Conservation (phyloP, 2,113 vertebrate species). For the Tenebrosternarchus preto region DNA sequence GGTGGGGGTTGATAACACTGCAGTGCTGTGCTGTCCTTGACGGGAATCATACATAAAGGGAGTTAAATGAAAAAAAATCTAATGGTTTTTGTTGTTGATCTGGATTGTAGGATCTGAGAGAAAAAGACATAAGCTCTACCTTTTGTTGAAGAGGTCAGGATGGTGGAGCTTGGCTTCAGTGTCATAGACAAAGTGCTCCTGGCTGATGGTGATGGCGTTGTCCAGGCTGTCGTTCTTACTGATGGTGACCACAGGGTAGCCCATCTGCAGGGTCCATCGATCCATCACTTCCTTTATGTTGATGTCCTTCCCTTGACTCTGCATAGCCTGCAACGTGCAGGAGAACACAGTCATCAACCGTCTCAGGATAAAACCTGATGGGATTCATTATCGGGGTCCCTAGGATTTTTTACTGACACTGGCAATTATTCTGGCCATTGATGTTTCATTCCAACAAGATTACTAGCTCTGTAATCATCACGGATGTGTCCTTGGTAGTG, state of each 20-base stretch:
- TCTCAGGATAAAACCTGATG: not conserved
- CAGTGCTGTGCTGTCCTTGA: no score
- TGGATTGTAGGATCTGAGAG: no score
- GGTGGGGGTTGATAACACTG: no score
- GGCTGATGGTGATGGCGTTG: slow-evolving; percentile 80
- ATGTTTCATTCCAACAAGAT: not conserved
- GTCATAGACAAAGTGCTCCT: slow-evolving; percentile 93
- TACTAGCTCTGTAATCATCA: not conserved
- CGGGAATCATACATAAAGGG: not conserved
- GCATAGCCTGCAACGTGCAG: slow-evolving; percentile 80
- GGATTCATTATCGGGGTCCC: not conserved
- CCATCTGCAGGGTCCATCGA: slow-evolving; percentile 97
- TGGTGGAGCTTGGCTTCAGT: slow-evolving; percentile 76
- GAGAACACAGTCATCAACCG: not conserved
- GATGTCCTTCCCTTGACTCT: slow-evolving; percentile 87
- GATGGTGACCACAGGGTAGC: slow-evolving; percentile 94
- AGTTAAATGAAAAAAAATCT: not conserved
- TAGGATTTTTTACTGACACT: not conserved
- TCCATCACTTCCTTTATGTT: slow-evolving; percentile 96
- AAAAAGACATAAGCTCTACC: slow-evolving; percentile 68
- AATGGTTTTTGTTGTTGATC: not conserved
- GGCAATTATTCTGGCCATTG: not conserved
- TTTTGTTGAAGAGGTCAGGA: slow-evolving; percentile 76
- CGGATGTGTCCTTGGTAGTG: not conserved
- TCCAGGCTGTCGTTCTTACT: slow-evolving; percentile 85